Evolutionary conservation across 2,888 invertebrate genomes (phyloP).

Genomic region (Trissoscelio sp.): DNA sequence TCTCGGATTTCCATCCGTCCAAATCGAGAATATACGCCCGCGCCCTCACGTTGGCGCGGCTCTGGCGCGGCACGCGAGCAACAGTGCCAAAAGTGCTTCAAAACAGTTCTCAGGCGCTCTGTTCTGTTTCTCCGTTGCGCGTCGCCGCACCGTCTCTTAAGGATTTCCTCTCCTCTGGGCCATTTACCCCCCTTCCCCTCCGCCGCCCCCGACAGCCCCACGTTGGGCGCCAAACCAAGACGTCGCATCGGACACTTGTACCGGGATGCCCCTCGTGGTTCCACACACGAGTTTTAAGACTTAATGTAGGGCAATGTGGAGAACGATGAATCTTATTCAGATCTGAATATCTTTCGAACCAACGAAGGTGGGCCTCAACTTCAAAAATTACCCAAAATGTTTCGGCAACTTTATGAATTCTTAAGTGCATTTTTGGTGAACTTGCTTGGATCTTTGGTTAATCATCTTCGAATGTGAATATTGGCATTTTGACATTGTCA

Average conservation of each 20-base stretch:
- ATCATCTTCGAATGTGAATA: no score
- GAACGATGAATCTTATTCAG: slow-evolving; percentile 21
- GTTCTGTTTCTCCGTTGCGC: slow-evolving; percentile 60
- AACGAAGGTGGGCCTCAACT: background rate
- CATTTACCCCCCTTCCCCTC: slow-evolving; percentile 34
- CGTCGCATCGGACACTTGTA: slow-evolving; percentile 40
- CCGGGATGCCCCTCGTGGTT: slow-evolving; percentile 37
- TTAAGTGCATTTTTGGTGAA: background rate
- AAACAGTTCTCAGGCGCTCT: slow-evolving; percentile 71
- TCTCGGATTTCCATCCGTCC: slow-evolving; percentile 88
- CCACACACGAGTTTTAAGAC: slow-evolving; percentile 1
- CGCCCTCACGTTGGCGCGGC: slow-evolving; percentile 77
- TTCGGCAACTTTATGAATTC: background rate
- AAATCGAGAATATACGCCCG: slow-evolving; percentile 86
- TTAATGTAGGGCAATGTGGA: slow-evolving; percentile 1
- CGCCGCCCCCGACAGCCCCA: slow-evolving; percentile 40
- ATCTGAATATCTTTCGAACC: background rate
- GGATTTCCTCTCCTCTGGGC: slow-evolving; percentile 64
- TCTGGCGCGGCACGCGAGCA: slow-evolving; percentile 73
- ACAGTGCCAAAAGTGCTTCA: slow-evolving; percentile 80
- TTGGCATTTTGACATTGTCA: no score
- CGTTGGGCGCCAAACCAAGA: slow-evolving; percentile 24
- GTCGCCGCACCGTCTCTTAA: slow-evolving; percentile 58
- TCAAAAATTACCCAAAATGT: background rate
- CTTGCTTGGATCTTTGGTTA: background rate